phyloP scores from a whole-genome alignment of 1,140 invertebrate species.

The Adelges cooleyi region DNA sequence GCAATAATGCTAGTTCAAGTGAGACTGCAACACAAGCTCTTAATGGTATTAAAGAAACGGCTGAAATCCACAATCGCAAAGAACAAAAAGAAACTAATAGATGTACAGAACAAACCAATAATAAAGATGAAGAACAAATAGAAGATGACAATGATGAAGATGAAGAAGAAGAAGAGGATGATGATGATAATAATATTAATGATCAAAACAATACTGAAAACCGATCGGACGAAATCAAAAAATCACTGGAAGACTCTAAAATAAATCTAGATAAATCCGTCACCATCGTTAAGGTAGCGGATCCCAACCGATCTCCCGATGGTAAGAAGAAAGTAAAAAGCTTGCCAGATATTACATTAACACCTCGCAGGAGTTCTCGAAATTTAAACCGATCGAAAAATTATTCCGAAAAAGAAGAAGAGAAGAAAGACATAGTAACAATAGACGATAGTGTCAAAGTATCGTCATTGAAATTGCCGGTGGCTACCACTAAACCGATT shows the following conservation, averaged over 20 bases:
- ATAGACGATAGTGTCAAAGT: slow-evolving; percentile 41
- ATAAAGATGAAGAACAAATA: slow-evolving; percentile 17
- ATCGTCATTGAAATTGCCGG: slow-evolving; percentile 53
- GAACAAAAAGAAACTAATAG: slow-evolving; percentile 15
- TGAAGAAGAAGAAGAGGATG: slow-evolving; percentile 13
- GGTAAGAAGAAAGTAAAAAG: slow-evolving; percentile 38
- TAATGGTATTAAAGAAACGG: slow-evolving; percentile 18
- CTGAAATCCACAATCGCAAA: not conserved
- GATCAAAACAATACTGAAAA: slow-evolving; percentile 27
- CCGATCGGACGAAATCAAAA: slow-evolving; percentile 28
- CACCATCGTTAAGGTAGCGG: slow-evolving; percentile 7
- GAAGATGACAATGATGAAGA: slow-evolving; percentile 30
- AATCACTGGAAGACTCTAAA: slow-evolving; percentile 25
- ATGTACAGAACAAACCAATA: not conserved
- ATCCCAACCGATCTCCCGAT: not conserved
- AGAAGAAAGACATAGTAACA: slow-evolving; percentile 37
- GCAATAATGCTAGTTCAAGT: not conserved
- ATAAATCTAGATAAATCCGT: slow-evolving; percentile 26
- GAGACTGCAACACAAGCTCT: not conserved
- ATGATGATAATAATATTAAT: slow-evolving; percentile 9
- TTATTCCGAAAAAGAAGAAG: slow-evolving; percentile 48
- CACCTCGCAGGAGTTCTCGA: slow-evolving; percentile 48
- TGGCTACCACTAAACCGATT: slow-evolving; percentile 48
- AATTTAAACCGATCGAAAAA: slow-evolving; percentile 50
- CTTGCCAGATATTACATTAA: slow-evolving; percentile 40